Evolutionary conservation across 2,797 vertebrate genomes (phyloP).

Genomic region (Pteropus rufus): DNA sequence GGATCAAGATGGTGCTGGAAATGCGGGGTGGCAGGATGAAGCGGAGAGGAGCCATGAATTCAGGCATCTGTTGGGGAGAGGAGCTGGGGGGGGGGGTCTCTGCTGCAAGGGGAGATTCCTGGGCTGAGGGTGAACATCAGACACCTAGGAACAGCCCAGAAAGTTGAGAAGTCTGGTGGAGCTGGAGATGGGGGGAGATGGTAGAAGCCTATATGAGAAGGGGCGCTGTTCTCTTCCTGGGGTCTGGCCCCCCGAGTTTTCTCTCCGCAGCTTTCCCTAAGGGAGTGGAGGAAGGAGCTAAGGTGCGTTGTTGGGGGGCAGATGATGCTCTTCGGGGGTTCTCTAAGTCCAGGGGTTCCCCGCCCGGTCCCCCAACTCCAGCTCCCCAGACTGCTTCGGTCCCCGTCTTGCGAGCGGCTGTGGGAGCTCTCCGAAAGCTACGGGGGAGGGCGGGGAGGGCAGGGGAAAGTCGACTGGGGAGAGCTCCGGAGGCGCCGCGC

Average conservation of each 20-base stretch:
- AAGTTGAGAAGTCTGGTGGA: not conserved
- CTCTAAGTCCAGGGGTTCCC: not conserved
- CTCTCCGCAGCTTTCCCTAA: not conserved
- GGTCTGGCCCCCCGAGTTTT: not conserved
- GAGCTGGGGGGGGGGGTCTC: not conserved
- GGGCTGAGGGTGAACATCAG: not conserved
- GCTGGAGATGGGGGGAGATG: not conserved
- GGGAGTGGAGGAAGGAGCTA: not conserved
- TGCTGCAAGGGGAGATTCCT: not conserved
- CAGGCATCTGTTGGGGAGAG: not conserved
- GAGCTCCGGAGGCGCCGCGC: constrained; percentile 4
- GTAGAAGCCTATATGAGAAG: not conserved
- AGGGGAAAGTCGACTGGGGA: not conserved
- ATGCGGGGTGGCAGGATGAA: no score
- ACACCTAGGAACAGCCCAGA: not conserved
- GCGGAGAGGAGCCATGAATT: not conserved
- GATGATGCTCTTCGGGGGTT: not conserved
- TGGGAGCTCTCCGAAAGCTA: not conserved
- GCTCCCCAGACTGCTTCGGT: no score
- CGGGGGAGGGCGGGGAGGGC: not conserved
- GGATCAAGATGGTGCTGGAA: not conserved
- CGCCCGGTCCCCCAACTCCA: not conserved
- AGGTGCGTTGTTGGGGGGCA: not conserved
- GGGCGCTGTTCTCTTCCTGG: not conserved
- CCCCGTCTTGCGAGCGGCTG: not conserved